A percentile compares a stretch with the other conserved stretches of the same genome.
phyloP scores from a whole-genome alignment of 2,888 invertebrate genomes.

The Cordilura impudica region DNA sequence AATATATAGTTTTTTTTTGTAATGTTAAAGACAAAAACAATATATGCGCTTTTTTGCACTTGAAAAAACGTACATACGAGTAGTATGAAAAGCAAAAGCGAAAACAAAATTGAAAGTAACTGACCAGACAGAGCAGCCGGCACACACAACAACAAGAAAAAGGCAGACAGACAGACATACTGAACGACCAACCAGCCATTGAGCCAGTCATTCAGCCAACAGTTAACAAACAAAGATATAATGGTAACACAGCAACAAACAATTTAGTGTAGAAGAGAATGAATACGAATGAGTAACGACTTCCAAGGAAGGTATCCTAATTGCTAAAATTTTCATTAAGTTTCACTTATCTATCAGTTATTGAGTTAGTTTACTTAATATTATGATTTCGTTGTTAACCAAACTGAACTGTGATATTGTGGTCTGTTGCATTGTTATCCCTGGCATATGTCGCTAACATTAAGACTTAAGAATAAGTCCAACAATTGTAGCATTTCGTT shows the following conservation, averaged over 20 bases:
- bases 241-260: slow-evolving; percentile 32
- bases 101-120: slow-evolving; percentile 55
- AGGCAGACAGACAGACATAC: slow-evolving; percentile 10
- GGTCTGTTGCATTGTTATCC: no score
- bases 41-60: slow-evolving; percentile 35
- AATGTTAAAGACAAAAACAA: not conserved
- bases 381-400: no score
- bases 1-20: no score
- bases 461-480: no score
- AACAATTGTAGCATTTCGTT: not conserved
- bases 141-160: not conserved
- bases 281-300: slow-evolving; percentile 15
- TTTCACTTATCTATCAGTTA: no score
- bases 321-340: no score
- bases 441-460: no score
- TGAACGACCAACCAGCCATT: slow-evolving; percentile 8
- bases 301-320: not conserved
- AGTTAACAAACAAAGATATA: slow-evolving; percentile 33
- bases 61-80: slow-evolving; percentile 63
- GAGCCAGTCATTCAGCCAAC: slow-evolving; percentile 15
- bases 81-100: slow-evolving; percentile 57
- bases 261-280: slow-evolving; percentile 16
- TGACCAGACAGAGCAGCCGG: slow-evolving; percentile 28
- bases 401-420: no score
- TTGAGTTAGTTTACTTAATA: no score